Evolutionary conservation across 2,797 vertebrate species (phyloP).

Genomic region (Leucoraja ocellata): DNA sequence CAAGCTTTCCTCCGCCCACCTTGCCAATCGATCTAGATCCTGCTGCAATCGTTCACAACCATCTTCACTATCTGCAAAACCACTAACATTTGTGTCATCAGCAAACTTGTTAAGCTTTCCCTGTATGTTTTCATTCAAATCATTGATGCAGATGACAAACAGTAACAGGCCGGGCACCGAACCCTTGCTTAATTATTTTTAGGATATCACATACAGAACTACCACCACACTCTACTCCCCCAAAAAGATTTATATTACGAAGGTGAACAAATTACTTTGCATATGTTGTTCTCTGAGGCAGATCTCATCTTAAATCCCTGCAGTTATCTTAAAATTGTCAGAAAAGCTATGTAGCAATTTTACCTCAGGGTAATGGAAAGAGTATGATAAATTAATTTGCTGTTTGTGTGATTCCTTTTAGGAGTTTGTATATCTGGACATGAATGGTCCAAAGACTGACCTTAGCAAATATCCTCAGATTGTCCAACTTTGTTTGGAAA

Average conservation of each 20-base stretch:
- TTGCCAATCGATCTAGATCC: too few species aligned
- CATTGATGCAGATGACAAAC: too few species aligned
- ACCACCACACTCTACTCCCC: not conserved
- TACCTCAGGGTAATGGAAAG: not conserved
- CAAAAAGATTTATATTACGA: not conserved
- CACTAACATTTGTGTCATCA: too few species aligned
- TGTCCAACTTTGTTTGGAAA: not conserved
- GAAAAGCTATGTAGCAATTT: not conserved
- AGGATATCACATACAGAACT: not conserved
- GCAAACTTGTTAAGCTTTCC: too few species aligned
- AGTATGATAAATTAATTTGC: not conserved
- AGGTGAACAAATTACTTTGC: not conserved
- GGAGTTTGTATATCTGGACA: not conserved
- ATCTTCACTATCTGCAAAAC: too few species aligned
- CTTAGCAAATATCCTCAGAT: not conserved
- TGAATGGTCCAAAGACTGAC: not conserved
- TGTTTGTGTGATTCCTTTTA: not conserved
- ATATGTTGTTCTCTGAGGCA: not conserved
- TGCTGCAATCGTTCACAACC: too few species aligned
- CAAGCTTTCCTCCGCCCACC: too few species aligned
- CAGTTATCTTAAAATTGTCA: not conserved
- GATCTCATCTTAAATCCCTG: not conserved
- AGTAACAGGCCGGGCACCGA: too few species aligned
- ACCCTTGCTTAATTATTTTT: not conserved
- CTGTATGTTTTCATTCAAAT: too few species aligned